These are phyloP conservation scores for Trialeurodes vaporariorum DNA, from an alignment of 1,140 invertebrate species.

Conservation along the genomic window DNA sequence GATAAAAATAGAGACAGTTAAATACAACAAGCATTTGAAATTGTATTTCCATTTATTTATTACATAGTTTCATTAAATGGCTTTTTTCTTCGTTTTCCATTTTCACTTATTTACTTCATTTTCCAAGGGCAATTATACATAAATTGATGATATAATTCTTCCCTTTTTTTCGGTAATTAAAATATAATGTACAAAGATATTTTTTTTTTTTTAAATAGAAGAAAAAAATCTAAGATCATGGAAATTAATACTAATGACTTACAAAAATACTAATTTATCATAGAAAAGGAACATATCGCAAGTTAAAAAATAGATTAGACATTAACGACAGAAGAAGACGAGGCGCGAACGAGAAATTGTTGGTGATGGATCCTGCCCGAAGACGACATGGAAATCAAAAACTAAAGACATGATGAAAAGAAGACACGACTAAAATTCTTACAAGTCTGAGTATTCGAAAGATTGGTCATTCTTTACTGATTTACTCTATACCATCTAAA, in stretches of 20 bases:
- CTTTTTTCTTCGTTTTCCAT: not conserved
- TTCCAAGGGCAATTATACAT: not conserved
- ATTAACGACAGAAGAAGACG: constrained; percentile 5
- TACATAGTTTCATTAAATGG: not conserved
- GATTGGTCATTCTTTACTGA: no score
- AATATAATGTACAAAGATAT: not conserved
- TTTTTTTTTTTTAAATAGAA: not conserved
- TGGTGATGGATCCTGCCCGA: no score
- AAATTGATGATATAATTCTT: not conserved
- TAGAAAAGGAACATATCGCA: not conserved
- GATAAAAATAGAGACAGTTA: no score
- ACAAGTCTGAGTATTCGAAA: no score
- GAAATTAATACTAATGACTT: not conserved
- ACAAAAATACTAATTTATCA: constrained; percentile 2
- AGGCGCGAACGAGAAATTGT: no score
- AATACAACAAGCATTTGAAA: no score
- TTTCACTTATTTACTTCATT: not conserved
- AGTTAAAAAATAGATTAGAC: constrained; percentile 1
- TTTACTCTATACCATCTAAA: no score
- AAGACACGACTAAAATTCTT: no score
- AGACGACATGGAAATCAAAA: no score
- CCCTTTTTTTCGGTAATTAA: constrained; percentile 4
- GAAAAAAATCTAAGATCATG: not conserved
- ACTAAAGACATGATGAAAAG: no score
- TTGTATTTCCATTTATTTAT: not conserved